These are phyloP conservation scores for Eilema caniola DNA, from an alignment of 2,888 invertebrate species.

Conservation along the genomic window DNA sequence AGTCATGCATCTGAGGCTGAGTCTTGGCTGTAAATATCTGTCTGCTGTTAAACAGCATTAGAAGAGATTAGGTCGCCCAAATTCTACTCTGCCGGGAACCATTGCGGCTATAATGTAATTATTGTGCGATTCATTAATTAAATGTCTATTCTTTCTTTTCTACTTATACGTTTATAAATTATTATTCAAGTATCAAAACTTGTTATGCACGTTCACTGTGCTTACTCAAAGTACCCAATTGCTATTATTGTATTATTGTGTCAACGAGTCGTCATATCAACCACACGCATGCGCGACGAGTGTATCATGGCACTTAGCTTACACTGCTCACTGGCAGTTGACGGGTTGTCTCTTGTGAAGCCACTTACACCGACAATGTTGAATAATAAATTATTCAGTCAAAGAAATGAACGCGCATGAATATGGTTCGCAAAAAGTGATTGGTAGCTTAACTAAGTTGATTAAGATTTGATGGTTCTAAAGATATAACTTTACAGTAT, in stretches of 20 bases:
- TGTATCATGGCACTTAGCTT: slow-evolving; percentile 23
- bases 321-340: slow-evolving; percentile 18
- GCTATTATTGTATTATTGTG: slow-evolving; percentile 39
- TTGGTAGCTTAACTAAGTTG: neutral
- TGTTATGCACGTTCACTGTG: slow-evolving; percentile 15
- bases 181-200: slow-evolving; percentile 50
- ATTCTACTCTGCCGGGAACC: no score
- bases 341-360: neutral
- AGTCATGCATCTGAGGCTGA: no score
- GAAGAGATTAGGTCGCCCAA: no score
- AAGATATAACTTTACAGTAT: no score
- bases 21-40: no score
- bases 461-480: no score
- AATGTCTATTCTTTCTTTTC: no score
- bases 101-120: no score
- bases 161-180: no score
- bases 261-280: slow-evolving; percentile 38
- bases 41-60: no score
- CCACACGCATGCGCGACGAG: slow-evolving; percentile 36
- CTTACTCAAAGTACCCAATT: slow-evolving; percentile 31
- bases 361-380: neutral
- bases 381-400: neutral
- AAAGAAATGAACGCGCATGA: neutral
- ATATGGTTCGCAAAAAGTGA: neutral
- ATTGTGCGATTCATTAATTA: no score